Evolutionary conservation across 2,113 vertebrate genomes (phyloP).

Genomic region (Callithrix jacchus): DNA sequence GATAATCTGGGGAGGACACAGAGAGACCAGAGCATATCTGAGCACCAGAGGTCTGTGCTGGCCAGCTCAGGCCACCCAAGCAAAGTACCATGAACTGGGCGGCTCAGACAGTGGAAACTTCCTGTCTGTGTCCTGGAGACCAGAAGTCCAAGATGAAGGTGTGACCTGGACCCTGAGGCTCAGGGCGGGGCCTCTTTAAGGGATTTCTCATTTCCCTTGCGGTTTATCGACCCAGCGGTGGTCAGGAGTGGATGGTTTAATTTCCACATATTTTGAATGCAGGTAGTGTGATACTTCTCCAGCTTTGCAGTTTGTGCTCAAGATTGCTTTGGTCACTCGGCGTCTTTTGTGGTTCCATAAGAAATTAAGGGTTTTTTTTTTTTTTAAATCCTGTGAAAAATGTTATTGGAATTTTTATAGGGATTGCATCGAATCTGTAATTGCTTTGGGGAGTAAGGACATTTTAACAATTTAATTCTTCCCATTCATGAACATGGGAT

Average conservation of each 20-base stretch:
- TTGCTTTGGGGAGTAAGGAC: neutral
- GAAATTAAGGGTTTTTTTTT: neutral
- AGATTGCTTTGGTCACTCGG: neutral
- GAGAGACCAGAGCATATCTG: neutral
- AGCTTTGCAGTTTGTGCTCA: neutral
- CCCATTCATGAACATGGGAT: neutral
- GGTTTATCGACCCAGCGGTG: neutral
- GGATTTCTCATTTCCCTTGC: neutral
- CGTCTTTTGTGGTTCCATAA: neutral
- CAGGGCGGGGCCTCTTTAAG: neutral
- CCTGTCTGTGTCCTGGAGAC: neutral
- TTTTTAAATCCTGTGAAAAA: neutral
- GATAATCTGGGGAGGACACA: neutral
- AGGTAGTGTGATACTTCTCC: neutral
- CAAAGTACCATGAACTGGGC: neutral
- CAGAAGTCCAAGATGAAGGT: too few relatives aligned
- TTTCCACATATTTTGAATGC: neutral
- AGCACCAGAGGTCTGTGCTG: neutral
- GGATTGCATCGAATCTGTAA: neutral
- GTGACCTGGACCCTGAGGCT: neutral
- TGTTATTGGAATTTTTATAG: neutral
- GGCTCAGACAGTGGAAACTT: neutral
- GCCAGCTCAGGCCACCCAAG: neutral
- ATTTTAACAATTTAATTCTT: neutral
- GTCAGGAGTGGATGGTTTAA: neutral